Evolutionary conservation across 2,113 vertebrate genomes (phyloP).

Genomic region (Cottus gobio): DNA sequence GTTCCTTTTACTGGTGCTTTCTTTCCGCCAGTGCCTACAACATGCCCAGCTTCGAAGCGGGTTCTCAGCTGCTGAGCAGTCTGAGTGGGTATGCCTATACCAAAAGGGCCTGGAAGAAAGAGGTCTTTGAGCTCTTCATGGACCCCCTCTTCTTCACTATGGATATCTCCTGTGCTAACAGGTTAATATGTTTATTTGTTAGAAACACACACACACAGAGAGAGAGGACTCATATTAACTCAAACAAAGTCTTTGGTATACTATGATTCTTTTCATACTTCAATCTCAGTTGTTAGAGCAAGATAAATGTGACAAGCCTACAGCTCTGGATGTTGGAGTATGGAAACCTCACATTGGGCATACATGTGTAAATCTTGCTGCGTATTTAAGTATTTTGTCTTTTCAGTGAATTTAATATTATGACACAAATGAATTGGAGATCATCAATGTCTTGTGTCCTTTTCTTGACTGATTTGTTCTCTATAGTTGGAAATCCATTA

Average conservation of each 20-base stretch:
- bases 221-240: not conserved
- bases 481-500: slow-evolving; percentile 93
- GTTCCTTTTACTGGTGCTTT: not conserved
- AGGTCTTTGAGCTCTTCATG: slow-evolving; percentile 94
- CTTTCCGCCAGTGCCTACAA: slow-evolving; percentile 89
- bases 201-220: not conserved
- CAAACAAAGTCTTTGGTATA: not conserved
- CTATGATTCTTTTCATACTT: not conserved
- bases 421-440: not conserved
- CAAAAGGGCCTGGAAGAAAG: slow-evolving; percentile 96
- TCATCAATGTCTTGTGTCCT: not conserved
- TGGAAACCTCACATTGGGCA: too few relatives aligned
- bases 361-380: not conserved
- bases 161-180: slow-evolving; percentile 88
- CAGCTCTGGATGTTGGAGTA: not conserved
- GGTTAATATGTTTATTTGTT: slow-evolving; percentile 78
- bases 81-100: slow-evolving; percentile 98
- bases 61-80: slow-evolving; percentile 92
- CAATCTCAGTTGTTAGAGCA: not conserved
- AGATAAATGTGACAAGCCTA: not conserved
- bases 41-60: slow-evolving; percentile 92
- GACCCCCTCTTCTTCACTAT: slow-evolving; percentile 98
- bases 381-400: not conserved
- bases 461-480: slow-evolving; percentile 20
- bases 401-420: not conserved